Evolutionary conservation across 2,888 invertebrate species (phyloP), one percentile per base, ranked within the genome.

Genomic region (Drosophila bunnanda): DNA sequence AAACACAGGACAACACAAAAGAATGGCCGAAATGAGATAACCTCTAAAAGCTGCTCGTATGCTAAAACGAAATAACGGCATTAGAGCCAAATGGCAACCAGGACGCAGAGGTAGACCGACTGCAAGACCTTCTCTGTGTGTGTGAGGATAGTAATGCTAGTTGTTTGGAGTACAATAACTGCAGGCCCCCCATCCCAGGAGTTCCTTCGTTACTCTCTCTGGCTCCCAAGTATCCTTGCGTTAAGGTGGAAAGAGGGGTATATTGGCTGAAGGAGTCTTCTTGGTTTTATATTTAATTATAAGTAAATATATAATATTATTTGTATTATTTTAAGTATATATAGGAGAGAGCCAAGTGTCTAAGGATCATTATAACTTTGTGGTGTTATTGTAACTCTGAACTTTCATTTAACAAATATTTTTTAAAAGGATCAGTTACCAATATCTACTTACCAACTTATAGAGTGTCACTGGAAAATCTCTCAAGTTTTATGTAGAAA

Each of bases 51-150:
- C 74, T 76, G 78, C 82, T 84, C 78, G 87, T 79, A 81, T 82
- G 88, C 75, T 87, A 67, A 79, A 88, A 85, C 87, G 88, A 78
- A 85, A 87, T 83, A 81, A 81, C 76, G 80, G 72, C 73, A 77
- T 77, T 77, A 76, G 64, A 71, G 68, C 69, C 73, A 60, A 72
- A 76, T 74, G 65, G 50, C 55, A 44, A 60, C 46, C 60, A 65
- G 68, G 25, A 84, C 71, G 61, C 54, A 41, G 52, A 56, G 41
- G 66, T 67, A 44, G 36, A 66, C 67, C 43, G 20, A 59, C 43
- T 54, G 25, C 54, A 38, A 46, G 22, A 39, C 30, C 39, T 39
- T 38, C 54, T 38, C 54, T 53, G 77, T 78, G 79, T 65, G 48
- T 48, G 57, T 50, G 25, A n/a, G 67, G 57, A 72, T 70, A 73